Percentiles rank a stretch among this genome's conserved stretches.
These are phyloP conservation scores for Sebastes vulpes DNA, from an alignment of 2,797 vertebrate genomes.

Conservation along the genomic window DNA sequence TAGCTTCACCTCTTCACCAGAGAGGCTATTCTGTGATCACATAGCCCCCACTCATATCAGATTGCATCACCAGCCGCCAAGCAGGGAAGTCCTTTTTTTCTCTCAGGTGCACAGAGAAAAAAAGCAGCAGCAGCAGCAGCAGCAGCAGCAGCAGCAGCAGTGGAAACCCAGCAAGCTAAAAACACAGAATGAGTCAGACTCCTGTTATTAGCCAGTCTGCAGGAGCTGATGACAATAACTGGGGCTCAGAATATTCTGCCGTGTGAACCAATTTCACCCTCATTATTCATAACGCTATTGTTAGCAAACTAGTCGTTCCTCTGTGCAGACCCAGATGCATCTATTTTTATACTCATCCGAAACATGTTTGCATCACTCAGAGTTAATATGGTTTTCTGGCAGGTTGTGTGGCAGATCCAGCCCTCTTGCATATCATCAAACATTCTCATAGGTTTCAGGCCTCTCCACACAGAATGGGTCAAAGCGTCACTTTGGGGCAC, in stretches of 20 bases:
- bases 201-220: conserved; percentile 52
- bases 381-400: conserved; percentile 15
- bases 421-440: not conserved
- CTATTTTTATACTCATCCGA: conserved; percentile 25
- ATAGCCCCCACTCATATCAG: conserved; percentile 69
- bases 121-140: not conserved
- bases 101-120: conserved; percentile 21
- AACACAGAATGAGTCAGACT: conserved; percentile 61
- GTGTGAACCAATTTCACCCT: conserved; percentile 46
- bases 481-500: conserved; percentile 9
- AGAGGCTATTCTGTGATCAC: conserved; percentile 70
- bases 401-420: conserved; percentile 7
- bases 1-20: conserved; percentile 75
- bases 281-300: conserved; percentile 50
- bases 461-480: conserved; percentile 31
- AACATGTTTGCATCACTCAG: conserved; percentile 21
- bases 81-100: conserved; percentile 62
- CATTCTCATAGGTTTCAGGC: conserved; percentile 1
- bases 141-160: conserved; percentile 1
- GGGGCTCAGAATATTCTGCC: conserved; percentile 44
- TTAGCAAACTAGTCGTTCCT: conserved; percentile 39
- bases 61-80: conserved; percentile 66
- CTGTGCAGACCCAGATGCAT: conserved; percentile 26
- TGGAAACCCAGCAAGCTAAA: conserved; percentile 58
- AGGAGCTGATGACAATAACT: conserved; percentile 58